These are phyloP conservation scores for Cecropterus lyciades DNA, from an alignment of 1,140 invertebrate genomes.

Conservation along the genomic window DNA sequence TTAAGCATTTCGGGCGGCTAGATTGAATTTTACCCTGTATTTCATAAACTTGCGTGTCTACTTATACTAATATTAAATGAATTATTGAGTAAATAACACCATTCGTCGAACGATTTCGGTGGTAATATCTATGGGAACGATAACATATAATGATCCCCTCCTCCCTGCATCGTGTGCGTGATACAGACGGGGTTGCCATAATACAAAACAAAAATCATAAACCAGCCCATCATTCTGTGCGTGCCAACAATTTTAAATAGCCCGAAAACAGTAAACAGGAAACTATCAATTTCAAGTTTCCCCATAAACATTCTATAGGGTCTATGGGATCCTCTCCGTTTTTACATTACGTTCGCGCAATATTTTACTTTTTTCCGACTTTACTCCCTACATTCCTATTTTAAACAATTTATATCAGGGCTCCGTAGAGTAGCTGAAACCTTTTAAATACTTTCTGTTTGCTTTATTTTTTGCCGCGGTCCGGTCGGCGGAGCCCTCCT, in stretches of 20 bases:
- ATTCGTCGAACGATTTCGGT: constrained; percentile 60
- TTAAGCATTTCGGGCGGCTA: constrained; percentile 44
- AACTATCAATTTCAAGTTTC: constrained; percentile 70
- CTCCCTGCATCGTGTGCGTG: constrained; percentile 72
- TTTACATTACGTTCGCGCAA: constrained; percentile 47
- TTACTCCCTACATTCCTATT: constrained; percentile 45
- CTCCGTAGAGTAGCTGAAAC: constrained; percentile 46
- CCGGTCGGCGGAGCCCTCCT: constrained; percentile 56
- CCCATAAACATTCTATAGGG: constrained; percentile 67
- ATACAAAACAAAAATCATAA: constrained; percentile 56
- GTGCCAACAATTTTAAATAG: constrained; percentile 69
- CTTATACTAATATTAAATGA: constrained; percentile 69
- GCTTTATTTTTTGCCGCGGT: constrained; percentile 67
- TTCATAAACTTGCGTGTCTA: constrained; percentile 68
- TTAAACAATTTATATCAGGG: constrained; percentile 29
- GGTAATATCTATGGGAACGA: constrained; percentile 62
- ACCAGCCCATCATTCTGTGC: constrained; percentile 62
- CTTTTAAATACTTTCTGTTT: constrained; percentile 52
- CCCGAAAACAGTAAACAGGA: constrained; percentile 66
- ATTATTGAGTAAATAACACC: constrained; percentile 71
- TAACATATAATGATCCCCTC: constrained; percentile 55
- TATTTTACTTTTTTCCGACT: constrained; percentile 49
- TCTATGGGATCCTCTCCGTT: constrained; percentile 50
- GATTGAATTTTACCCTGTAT: constrained; percentile 52
- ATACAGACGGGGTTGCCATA: constrained; percentile 59